phyloP scores from a whole-genome alignment of 2,888 invertebrate species.

The Oscheius onirici region DNA sequence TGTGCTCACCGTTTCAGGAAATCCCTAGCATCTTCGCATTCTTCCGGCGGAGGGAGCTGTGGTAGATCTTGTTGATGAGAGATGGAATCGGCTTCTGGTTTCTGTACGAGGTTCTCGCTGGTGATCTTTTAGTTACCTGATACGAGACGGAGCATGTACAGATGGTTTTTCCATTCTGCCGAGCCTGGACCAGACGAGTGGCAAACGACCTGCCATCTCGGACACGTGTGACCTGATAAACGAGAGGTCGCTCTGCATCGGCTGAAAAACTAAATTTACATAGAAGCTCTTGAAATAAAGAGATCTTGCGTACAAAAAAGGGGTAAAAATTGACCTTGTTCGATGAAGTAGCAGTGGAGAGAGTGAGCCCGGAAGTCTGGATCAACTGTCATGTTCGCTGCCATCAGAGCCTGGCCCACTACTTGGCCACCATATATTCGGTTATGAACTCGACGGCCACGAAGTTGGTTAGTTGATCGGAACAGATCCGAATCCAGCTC shows the following conservation, averaged over 20 bases:
- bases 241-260: conserved; percentile 66
- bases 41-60: conserved; percentile 70
- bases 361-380: conserved; percentile 71
- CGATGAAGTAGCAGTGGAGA: conserved; percentile 73
- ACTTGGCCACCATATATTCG: conserved; percentile 72
- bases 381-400: conserved; percentile 72
- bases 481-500: conserved; percentile 48
- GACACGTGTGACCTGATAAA: conserved; percentile 72
- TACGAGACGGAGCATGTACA: conserved; percentile 68
- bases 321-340: conserved; percentile 59
- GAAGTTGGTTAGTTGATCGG: conserved; percentile 53
- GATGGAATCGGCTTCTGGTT: conserved; percentile 58
- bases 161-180: conserved; percentile 72
- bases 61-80: conserved; percentile 72
- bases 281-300: too few species aligned
- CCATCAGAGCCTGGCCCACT: conserved; percentile 73
- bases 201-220: conserved; percentile 72
- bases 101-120: background rate
- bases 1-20: conserved; percentile 36
- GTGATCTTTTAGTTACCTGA: conserved; percentile 36
- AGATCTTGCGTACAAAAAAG: too few species aligned
- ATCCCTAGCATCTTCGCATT: conserved; percentile 57
- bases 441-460: conserved; percentile 47
- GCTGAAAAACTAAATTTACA: conserved; percentile 32
- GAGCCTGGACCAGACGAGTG: conserved; percentile 72